Evolutionary conservation across 2,113 vertebrate genomes (phyloP).

Genomic region (Stomatorhinus ivindoensis): DNA sequence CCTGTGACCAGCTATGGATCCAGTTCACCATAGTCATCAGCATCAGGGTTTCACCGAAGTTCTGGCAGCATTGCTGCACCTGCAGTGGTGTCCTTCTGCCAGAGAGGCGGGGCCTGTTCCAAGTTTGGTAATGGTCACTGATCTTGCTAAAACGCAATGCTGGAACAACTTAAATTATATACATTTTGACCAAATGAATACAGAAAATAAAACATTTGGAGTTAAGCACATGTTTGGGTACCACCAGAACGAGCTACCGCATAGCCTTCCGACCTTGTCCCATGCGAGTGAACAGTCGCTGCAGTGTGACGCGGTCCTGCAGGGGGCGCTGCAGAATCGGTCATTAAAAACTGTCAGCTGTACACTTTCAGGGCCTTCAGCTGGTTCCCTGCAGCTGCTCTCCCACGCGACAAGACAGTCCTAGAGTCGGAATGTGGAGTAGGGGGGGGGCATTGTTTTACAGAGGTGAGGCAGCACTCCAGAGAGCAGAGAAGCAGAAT

Average conservation of each 20-base stretch:
- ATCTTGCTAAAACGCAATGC: background rate
- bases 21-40: background rate
- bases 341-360: background rate
- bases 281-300: background rate
- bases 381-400: background rate
- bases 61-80: background rate
- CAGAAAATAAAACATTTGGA: background rate
- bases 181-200: background rate
- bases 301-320: background rate
- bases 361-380: background rate
- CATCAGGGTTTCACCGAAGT: background rate
- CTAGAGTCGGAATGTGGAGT: background rate
- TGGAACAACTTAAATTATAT: background rate
- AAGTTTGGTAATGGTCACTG: background rate
- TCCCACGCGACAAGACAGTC: background rate
- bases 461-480: constrained; percentile 1
- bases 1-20: background rate
- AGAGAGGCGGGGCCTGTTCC: background rate
- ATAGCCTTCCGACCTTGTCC: background rate
- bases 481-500: constrained; percentile 14
- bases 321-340: background rate
- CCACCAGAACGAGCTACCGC: background rate
- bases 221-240: background rate
- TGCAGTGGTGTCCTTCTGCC: background rate
- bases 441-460: background rate